Conservation (phyloP, 1,140 invertebrate genomes). For the Meloidogyne hapla region DNA sequence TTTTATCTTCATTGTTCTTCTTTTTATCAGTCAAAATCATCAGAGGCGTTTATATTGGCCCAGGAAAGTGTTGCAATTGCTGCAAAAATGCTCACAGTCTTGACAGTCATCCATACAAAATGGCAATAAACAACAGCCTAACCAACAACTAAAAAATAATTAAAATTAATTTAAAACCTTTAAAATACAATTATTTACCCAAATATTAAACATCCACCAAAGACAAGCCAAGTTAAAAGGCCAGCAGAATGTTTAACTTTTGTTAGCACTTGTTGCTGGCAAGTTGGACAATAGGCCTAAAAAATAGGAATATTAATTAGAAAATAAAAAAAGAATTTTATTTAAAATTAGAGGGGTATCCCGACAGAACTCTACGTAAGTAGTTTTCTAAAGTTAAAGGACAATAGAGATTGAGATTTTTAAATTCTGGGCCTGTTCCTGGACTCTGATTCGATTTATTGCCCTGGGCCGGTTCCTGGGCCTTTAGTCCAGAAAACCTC, state of each 20-base stretch:
- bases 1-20: too few relatives aligned
- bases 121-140: constrained; percentile 39
- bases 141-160: constrained; percentile 21
- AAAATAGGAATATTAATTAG: background rate
- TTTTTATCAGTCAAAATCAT: background rate
- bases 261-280: constrained; percentile 38
- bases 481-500: too few relatives aligned
- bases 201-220: constrained; percentile 30
- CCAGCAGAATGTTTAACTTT: constrained; percentile 32
- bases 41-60: constrained; percentile 30
- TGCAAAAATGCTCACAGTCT: constrained; percentile 38
- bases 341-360: too few relatives aligned
- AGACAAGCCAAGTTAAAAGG: constrained; percentile 35
- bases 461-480: too few relatives aligned
- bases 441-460: too few relatives aligned
- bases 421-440: too few relatives aligned
- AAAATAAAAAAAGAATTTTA: too few relatives aligned
- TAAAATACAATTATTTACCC: constrained; percentile 28
- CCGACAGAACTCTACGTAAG: too few relatives aligned
- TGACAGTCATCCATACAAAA: constrained; percentile 43
- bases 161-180: background rate
- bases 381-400: too few relatives aligned
- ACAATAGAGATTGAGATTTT: too few relatives aligned
- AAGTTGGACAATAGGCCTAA: constrained; percentile 18
- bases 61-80: constrained; percentile 29